Base-by-base conservation (phyloP, 2,797 vertebrate species). In the Anguilla marmorata region DNA sequence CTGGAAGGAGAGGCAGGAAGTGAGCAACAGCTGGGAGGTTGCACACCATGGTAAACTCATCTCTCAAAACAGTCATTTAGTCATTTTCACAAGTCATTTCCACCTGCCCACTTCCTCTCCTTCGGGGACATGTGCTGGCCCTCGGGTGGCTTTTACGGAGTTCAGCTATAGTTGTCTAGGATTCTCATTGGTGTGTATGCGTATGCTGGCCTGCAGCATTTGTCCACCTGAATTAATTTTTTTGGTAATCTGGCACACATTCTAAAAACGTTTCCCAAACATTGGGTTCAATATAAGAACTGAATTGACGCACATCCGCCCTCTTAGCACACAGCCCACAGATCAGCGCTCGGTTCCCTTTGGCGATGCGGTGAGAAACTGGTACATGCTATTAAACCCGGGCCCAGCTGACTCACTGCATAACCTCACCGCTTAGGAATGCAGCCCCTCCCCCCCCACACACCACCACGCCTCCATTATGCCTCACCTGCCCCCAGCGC, bases 51-150 rank as follows among this genome's bases (percentile, higher is more conserved):
- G 8, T 7, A 2, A 5, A 48, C 76, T 21, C 76, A 16, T 48
- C 76, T 14, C 76, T 80, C 0, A 33, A 76, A n/a, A 27, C 63
- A 9, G 54, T 58, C 63, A n/a, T 66, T 66, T 66, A 9, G 54
- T 56, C 63, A 27, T 69, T 69, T 69, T 69, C 63, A 69, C 63
- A 27, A 69, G 27, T 76, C 72, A 33, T 76, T 45, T 80, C 76
- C 37, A 16, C 41, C 3, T 21, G 37, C 21, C 72, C 41, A 80
- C 37, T 80, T 80, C 76, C 76, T 48, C 33, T 80, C 37, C 37
- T 45, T 21, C 14, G 7, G 37, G 76, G 21, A 41, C 12, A 45
- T 8, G 11, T 24, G 14, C 37, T 45, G 12, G 1, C 41, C 2
- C 19, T 48, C 7, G 4, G 37, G 14, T 21, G 33, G 76, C 19